Conservation (phyloP, 1,140 invertebrate genomes). For the Proales similis region DNA sequence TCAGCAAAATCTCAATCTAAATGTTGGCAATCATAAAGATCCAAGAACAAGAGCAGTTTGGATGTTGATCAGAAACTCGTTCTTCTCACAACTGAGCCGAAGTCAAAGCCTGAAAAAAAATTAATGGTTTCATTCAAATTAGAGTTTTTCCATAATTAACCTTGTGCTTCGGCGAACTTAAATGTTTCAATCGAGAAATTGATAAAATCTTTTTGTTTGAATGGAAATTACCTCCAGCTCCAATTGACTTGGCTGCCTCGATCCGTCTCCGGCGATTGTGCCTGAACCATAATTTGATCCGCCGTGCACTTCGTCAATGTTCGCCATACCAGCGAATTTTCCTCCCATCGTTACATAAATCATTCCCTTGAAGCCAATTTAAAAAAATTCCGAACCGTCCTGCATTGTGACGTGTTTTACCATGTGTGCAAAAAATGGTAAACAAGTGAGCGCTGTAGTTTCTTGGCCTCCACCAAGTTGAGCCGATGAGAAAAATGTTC, state of each 20-base stretch:
- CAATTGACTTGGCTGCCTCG: neutral
- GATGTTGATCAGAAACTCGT: conserved; percentile 35
- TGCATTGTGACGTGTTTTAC: too few relatives aligned
- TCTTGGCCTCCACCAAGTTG: conserved; percentile 23
- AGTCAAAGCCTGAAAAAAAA: conserved; percentile 26
- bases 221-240: conserved; percentile 5
- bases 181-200: too few relatives aligned
- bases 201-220: too few relatives aligned
- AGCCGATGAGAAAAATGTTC: conserved; percentile 32
- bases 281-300: conserved; percentile 14
- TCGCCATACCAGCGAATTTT: conserved; percentile 11
- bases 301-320: neutral
- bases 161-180: too few relatives aligned
- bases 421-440: conserved; percentile 35
- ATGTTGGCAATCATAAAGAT: too few relatives aligned
- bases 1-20: too few relatives aligned
- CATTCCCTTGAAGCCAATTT: conserved; percentile 20
- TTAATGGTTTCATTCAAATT: neutral
- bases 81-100: conserved; percentile 26
- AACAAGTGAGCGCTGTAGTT: conserved; percentile 37
- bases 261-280: neutral
- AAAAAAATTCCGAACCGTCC: too few relatives aligned
- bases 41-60: too few relatives aligned
- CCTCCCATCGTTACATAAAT: conserved; percentile 23
- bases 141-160: neutral